Conservation (phyloP, 2,888 invertebrate genomes). For the Erebia epiphron region DNA sequence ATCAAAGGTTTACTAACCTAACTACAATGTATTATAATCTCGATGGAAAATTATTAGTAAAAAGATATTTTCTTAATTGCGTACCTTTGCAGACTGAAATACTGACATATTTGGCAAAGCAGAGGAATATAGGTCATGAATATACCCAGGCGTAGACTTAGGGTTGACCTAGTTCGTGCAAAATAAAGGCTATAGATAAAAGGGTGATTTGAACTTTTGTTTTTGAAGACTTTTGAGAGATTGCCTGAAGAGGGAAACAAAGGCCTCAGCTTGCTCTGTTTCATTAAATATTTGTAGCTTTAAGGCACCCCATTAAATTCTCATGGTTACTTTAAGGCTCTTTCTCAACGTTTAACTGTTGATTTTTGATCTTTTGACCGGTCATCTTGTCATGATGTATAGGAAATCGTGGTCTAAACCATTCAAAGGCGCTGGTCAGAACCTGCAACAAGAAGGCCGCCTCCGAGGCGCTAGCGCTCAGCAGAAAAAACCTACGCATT, state of each 20-base stretch:
- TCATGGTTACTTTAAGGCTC: no score
- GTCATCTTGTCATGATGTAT: no score
- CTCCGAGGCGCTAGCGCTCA: no score
- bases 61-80: conserved; percentile 26
- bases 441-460: no score
- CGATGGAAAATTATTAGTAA: conserved; percentile 20
- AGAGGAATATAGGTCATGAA: conserved; percentile 36
- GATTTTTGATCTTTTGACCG: no score
- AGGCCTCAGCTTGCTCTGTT: conserved; percentile 13
- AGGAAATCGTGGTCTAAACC: no score
- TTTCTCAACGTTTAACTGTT: no score
- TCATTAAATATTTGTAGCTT: background rate
- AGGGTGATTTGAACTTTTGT: conserved; percentile 33
- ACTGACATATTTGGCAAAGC: conserved; percentile 36
- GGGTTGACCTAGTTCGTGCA: conserved; percentile 38
- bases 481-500: no score
- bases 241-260: conserved; percentile 11
- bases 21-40: background rate
- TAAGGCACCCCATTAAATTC: background rate
- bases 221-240: conserved; percentile 28
- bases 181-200: conserved; percentile 36
- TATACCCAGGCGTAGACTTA: conserved; percentile 33
- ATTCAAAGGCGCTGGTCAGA: no score
- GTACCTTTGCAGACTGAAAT: conserved; percentile 33
- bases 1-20: no score